Conservation (phyloP, 2,113 vertebrate genomes). For the Centrocercus urophasianus region DNA sequence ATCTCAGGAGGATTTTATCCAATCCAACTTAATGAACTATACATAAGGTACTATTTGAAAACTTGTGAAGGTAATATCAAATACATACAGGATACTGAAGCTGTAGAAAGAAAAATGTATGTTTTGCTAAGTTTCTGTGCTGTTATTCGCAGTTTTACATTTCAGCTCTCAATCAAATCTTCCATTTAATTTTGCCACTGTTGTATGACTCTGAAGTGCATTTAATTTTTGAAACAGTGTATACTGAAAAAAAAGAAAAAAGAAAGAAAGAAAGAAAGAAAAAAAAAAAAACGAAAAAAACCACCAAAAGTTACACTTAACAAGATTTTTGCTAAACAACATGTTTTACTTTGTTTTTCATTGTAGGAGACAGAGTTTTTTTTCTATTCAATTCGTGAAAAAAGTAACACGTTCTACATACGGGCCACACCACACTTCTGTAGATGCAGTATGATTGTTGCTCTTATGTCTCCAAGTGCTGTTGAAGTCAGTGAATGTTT, state of each 20-base stretch:
- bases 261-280: neutral
- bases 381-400: neutral
- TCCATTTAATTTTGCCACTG: neutral
- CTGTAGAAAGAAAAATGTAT: neutral
- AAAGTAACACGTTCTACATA: neutral
- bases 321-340: neutral
- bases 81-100: neutral
- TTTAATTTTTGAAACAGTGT: neutral
- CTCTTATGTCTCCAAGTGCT: neutral
- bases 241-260: neutral
- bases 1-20: neutral
- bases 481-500: neutral
- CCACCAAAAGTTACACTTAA: neutral
- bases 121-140: neutral
- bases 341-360: neutral
- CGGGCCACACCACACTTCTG: accelerated
- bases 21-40: neutral
- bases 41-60: neutral
- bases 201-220: neutral
- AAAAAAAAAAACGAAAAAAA: neutral
- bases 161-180: neutral
- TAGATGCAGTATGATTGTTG: neutral
- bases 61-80: neutral
- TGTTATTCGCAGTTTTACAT: neutral
- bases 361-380: neutral